Conservation (phyloP, 2,797 vertebrate genomes). For the Cichlasoma orientale region DNA sequence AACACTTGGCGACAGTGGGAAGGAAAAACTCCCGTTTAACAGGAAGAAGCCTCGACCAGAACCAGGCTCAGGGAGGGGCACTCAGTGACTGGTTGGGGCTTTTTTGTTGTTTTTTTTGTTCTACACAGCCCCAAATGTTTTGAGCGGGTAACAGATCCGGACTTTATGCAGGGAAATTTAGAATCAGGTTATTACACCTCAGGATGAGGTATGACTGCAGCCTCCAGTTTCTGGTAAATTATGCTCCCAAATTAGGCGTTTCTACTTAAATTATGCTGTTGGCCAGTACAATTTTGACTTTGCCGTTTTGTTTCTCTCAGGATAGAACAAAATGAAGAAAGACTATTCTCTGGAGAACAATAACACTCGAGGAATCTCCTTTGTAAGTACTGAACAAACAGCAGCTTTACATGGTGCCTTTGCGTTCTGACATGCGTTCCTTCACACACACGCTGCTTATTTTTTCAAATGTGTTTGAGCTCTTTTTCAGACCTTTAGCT, state of each 20-base stretch:
- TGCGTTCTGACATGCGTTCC: background rate
- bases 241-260: background rate
- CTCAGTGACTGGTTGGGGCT: too few species aligned
- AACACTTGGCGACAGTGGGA: too few species aligned
- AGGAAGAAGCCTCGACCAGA: too few species aligned
- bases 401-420: background rate
- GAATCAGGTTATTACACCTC: background rate
- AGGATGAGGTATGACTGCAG: background rate
- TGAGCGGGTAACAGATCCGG: background rate
- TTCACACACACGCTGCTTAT: slow-evolving; percentile 36
- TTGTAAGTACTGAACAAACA: slow-evolving; percentile 61
- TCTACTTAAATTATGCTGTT: background rate
- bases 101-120: background rate
- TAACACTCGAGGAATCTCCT: slow-evolving; percentile 12
- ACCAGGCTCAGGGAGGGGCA: too few species aligned
- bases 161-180: background rate
- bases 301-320: background rate
- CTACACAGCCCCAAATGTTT: background rate
- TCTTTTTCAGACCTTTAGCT: background rate
- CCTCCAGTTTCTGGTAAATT: background rate
- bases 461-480: background rate
- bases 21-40: too few species aligned
- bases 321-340: slow-evolving; percentile 62
- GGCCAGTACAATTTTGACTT: background rate
- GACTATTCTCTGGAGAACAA: slow-evolving; percentile 14